Base-by-base conservation (phyloP, 2,888 invertebrate genomes). In the Pseudococcus longispinus region DNA sequence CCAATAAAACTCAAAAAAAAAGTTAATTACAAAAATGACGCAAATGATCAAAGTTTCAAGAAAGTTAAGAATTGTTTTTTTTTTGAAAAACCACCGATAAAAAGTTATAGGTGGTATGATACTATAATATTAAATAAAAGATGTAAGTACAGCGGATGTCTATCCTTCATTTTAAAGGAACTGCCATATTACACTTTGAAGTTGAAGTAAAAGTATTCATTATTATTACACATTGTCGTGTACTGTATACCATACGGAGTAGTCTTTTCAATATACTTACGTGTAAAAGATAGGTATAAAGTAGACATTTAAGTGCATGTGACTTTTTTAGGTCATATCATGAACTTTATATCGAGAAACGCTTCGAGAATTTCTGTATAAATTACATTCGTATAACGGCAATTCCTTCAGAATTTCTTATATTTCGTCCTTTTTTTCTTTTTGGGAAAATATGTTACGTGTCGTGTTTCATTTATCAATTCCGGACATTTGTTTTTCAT, bases 321-420 rank as follows among this genome's bases (percentile, higher is more conserved):
- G 60, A 60, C 60, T 60, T 60, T 60, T 60, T 60, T 60, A 60
- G 60, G 60, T 60, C 60, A 60, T 60, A 13, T 60, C 23, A 60
- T 60, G 60, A 23, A 60, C 60, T 60, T 60, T 23, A 60, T 23
- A 60, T 23, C 23, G 23, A 37, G 37, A 60, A 60, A 2, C 23
- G 20, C 60, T 60, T 23, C 37, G 23, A 20, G 51, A 51, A 51
- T 51, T 51, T 51, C n/a, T 51, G n/a, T n/a, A n/a, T 4, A 51
- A n/a, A n/a, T n/a, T n/a, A n/a, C 9, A 5, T 37, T 37, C 37
- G 60, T 23, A 13, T 51, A 51, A n/a, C 51, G 9, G 37, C 9
- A 37, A 37, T 37, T 37, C 0, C 37, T 37, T 1, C 37, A 8
- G 37, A 23, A 11, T 60, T 60, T 23, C 60, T 9, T 13, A 60